Conservation (phyloP, 2,888 invertebrate genomes). For the Prenolepis imparis region DNA sequence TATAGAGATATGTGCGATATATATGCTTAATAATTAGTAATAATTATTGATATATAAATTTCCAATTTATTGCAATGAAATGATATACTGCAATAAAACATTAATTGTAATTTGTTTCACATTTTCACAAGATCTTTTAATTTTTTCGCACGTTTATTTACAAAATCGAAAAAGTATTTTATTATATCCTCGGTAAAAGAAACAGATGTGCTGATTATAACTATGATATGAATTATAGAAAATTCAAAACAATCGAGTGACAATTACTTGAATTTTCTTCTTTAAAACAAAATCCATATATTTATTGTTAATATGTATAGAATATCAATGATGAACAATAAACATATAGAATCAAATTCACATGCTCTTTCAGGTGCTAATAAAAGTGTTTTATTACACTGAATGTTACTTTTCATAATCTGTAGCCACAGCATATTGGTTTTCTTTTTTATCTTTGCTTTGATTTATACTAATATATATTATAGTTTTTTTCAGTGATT, state of each 20-base stretch:
- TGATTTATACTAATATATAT: constrained; percentile 61
- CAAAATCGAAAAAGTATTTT: neutral
- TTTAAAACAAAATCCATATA: constrained; percentile 46
- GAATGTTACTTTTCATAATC: constrained; percentile 28
- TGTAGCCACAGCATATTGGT: constrained; percentile 36
- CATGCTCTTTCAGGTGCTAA: constrained; percentile 33
- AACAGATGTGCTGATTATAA: neutral
- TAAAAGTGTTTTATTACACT: constrained; percentile 50
- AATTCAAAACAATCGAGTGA: constrained; percentile 28
- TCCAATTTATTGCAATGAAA: constrained; percentile 80
- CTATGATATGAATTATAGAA: constrained; percentile 32
- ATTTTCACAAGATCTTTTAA: constrained; percentile 45
- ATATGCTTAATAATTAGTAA: too few relatives aligned
- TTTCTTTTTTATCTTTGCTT: constrained; percentile 9
- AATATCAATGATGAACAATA: constrained; percentile 49
- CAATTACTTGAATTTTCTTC: constrained; percentile 25
- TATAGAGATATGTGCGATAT: too few relatives aligned
- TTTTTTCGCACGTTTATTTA: constrained; percentile 45
- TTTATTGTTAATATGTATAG: constrained; percentile 39
- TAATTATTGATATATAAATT: constrained; percentile 52
- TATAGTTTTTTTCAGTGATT: constrained; percentile 62
- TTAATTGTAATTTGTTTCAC: constrained; percentile 59
- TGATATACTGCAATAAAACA: constrained; percentile 77
- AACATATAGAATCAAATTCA: constrained; percentile 41
- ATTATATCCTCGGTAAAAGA: neutral